Percentiles rank a stretch among this genome's conserved stretches.
These are phyloP conservation scores for Mizuhopecten yessoensis DNA, from an alignment of 1,140 invertebrate species.

Conservation along the genomic window DNA sequence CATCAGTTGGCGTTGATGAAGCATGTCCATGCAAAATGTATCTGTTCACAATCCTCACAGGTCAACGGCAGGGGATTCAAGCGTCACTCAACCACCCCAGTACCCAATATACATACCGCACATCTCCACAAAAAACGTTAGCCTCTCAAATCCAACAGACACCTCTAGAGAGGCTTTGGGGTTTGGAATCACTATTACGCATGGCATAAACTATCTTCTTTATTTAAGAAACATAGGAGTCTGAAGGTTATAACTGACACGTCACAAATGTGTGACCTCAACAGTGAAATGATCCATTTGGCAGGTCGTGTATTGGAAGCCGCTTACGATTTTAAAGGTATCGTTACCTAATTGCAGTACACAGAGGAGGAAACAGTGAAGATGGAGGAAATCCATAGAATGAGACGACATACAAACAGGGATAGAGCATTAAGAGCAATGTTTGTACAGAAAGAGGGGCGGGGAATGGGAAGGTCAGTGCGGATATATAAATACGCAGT, in stretches of 20 bases:
- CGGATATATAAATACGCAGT: no score
- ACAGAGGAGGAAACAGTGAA: no score
- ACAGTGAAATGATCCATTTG: neutral
- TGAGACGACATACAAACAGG: no score
- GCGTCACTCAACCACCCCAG: no score
- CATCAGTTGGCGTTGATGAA: neutral
- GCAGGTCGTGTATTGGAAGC: neutral
- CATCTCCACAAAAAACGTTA: neutral
- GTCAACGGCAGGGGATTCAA: neutral
- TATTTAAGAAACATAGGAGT: no score
- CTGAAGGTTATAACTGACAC: neutral
- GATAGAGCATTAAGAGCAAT: no score
- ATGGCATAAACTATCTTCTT: neutral
- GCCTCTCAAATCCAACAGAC: neutral
- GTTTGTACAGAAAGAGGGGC: no score
- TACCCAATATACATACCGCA: neutral
- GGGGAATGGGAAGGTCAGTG: no score
- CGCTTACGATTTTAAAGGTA: no score
- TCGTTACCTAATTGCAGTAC: no score
- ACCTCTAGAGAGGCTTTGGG: neutral
- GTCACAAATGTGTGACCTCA: neutral
- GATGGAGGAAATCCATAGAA: no score
- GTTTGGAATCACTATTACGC: neutral
- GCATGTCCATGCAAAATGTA: neutral
- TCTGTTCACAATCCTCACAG: neutral